Conservation (phyloP, 2,888 invertebrate species). For the Chrysotoxum bicinctum region DNA sequence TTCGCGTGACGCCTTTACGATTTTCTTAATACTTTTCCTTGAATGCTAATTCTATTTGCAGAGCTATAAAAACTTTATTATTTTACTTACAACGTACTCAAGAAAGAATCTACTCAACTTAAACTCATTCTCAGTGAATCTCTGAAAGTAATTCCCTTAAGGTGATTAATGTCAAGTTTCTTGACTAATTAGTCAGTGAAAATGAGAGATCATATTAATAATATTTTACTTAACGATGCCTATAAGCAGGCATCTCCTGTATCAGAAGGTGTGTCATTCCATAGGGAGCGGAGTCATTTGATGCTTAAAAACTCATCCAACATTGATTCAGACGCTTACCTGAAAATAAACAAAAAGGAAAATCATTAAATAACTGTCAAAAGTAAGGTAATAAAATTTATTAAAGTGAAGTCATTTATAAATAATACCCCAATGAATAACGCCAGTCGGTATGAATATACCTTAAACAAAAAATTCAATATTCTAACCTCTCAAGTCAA, state of each 20-base stretch:
- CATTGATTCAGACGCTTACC: conserved; percentile 8
- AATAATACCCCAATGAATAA: neutral
- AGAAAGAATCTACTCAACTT: neutral
- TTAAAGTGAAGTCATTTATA: neutral
- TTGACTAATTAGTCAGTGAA: conserved; percentile 11
- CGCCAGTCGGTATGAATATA: neutral
- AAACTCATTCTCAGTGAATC: neutral
- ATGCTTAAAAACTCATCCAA: neutral
- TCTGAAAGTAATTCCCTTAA: neutral
- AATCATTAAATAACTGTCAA: conserved; percentile 10
- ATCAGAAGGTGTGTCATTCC: neutral
- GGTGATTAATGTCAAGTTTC: conserved; percentile 8
- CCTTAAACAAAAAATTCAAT: neutral
- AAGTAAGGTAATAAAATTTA: neutral
- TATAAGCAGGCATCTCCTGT: neutral
- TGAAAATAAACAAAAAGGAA: conserved; percentile 9
- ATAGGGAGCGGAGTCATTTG: neutral
- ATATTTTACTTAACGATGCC: conserved; percentile 14
- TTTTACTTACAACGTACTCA: neutral
- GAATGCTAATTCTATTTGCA: neutral
- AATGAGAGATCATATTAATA: neutral
- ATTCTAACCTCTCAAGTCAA: neutral
- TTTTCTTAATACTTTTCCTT: neutral
- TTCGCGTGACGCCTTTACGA: neutral
- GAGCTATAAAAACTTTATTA: neutral